Base-by-base conservation (phyloP, 2,888 invertebrate species). In the Drosophila dives region DNA sequence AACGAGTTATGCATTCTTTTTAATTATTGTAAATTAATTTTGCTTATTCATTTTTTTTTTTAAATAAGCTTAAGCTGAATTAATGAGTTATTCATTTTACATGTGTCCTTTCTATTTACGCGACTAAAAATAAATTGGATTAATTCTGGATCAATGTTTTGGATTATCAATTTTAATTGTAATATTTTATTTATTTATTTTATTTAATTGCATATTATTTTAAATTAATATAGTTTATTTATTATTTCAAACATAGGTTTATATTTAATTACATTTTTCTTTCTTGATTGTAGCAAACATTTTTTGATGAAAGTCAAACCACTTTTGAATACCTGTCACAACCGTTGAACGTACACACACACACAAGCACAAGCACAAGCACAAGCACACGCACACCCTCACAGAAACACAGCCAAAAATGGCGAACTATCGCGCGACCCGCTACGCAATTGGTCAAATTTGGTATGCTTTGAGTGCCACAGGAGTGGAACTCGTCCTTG, bases 251-350 rank as follows among this genome's bases (percentile, higher is more conserved):
- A 15, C 15, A 45, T 45, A 20, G 15, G 12, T 23, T 45, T 49
- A 26, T 50, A 32, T n/a, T 48, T 17, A 5, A 29, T 29, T 29
- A 29, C 29, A 29, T 5, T 6, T 29, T 29, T 11, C n/a, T 40
- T 54, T 32, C 15, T 15, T 17, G 10, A 26, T 49, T 49, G 26
- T 26, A 1, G 17, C 26, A 17, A 49, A 49, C 12, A 3, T 36
- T 29, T 12, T 8, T 55, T 26, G n/a, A 10, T 55, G 12, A 11
- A 38, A n/a, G 10, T 36, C 17, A 48, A 34, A n/a, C 34, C 45
- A 70, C 70, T 56, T 62, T 49, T 20, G 17, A 65, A 71, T 75
- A 79, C 64, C 66, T 72, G 71, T 76, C 67, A 78, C 72, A 77
- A 59, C 74, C 65, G 70, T 56, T 23, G 69, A 34, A 12, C 29